Base-by-base conservation (phyloP, 2,113 vertebrate genomes). In the Illadopsis cleaveri region DNA sequence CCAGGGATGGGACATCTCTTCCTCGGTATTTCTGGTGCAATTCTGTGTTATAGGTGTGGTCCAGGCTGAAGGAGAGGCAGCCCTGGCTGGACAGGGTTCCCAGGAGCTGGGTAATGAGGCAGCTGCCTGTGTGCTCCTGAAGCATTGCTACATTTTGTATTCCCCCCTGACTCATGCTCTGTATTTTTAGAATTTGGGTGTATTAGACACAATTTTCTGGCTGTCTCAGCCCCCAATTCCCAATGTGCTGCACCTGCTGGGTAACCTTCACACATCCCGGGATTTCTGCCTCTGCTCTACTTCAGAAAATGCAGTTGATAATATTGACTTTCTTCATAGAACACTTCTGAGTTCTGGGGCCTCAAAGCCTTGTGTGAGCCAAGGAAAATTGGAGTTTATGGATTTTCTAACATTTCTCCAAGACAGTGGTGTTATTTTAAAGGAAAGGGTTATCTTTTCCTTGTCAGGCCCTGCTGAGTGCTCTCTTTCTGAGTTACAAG, bases 221-320 rank as follows among this genome's bases (percentile, higher is more conserved):
- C 38, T 64, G 12, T 40, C 47, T 75, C 64, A 33, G 42, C 19
- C 80, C 70, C 24, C 12, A 15, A 0, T 57, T 66, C 92, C 69
- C 56, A 4, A 23, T 8, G 65, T 5, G 23, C 86, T 22, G 37
- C 50, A 57, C 65, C 80, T 72, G 78, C 71, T 30, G 65, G 30
- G 66, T 82, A 65, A 76, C 90, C 90, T 88, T 93, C 90, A 53
- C 44, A 40, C 48, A 22, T 3, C 53, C 75, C 0, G 6, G 69
- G 61, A 42, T 50, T 70, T 60, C 80, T 77, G n/a, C 10, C 82
- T 71, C 51, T 85, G 93, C 73, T 95, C 96, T 54, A 57, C 9
- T 93, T 94, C 47, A 42, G 42, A 35, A 71, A 50, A 38, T 6
- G 19, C 33, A 25, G 30, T 31, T 78, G 77, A 50, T 79, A 65